These are phyloP conservation scores for Abramis brama DNA, from an alignment of 2,113 vertebrate genomes.

Conservation along the genomic window DNA sequence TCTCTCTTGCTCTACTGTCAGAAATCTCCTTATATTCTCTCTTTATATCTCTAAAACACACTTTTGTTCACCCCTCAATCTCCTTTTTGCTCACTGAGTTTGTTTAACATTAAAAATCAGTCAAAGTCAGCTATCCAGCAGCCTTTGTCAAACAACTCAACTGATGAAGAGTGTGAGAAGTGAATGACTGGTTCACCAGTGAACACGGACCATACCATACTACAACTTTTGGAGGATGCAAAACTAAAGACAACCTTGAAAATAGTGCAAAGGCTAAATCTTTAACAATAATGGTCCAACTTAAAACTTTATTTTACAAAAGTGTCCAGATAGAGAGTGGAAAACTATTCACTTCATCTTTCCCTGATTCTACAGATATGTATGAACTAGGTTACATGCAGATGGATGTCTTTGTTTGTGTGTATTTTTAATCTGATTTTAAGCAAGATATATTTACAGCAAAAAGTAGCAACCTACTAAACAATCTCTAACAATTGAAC, in stretches of 20 bases:
- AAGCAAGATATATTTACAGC: not conserved
- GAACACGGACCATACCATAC: not conserved
- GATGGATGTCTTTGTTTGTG: not conserved
- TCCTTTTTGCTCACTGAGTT: not conserved
- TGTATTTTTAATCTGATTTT: not conserved
- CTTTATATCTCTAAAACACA: not conserved
- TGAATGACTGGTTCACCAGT: not conserved
- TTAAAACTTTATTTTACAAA: not conserved
- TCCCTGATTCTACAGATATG: not conserved
- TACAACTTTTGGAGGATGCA: not conserved
- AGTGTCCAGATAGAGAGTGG: not conserved
- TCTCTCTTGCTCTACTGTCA: not conserved
- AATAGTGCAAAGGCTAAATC: not conserved
- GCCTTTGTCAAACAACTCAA: slow-evolving; percentile 35
- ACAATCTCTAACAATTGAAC: not conserved
- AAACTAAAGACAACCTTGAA: not conserved
- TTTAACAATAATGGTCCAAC: not conserved
- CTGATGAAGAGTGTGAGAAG: not conserved
- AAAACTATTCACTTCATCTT: not conserved
- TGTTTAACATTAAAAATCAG: slow-evolving; percentile 37
- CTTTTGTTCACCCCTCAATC: not conserved
- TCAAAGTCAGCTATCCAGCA: slow-evolving; percentile 10
- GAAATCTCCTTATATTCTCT: not conserved
- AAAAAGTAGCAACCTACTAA: not conserved
- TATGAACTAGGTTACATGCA: not conserved